These are phyloP conservation scores for Scomber scombrus DNA, from an alignment of 2,113 vertebrate species.

Conservation along the genomic window DNA sequence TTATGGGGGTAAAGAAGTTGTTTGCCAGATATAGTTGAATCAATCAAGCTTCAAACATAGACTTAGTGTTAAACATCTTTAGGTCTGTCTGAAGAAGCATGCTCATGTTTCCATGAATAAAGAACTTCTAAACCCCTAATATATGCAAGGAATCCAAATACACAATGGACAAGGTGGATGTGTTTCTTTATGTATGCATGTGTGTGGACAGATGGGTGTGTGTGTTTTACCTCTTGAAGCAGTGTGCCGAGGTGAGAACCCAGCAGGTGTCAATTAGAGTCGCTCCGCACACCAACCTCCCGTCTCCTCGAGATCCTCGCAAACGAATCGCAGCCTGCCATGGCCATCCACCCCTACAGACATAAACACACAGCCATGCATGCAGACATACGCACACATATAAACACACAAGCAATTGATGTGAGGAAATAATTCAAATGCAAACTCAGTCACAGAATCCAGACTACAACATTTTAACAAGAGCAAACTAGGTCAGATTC, in stretches of 20 bases:
- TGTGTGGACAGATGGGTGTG: background rate
- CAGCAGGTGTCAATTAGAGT: slow-evolving; percentile 97
- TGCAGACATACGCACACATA: background rate
- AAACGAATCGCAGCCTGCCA: slow-evolving; percentile 96
- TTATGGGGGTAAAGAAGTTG: background rate
- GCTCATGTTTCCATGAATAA: background rate
- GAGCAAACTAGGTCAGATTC: background rate
- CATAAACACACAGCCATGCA: background rate
- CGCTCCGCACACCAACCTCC: slow-evolving; percentile 94
- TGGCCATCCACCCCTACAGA: slow-evolving; percentile 92
- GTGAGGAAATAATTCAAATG: background rate
- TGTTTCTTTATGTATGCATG: background rate
- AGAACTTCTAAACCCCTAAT: slow-evolving; percentile 1
- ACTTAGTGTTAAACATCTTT: slow-evolving; percentile 1
- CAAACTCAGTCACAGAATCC: background rate
- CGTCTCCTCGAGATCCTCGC: slow-evolving; percentile 90
- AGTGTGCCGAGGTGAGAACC: slow-evolving; percentile 97
- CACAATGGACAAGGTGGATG: background rate
- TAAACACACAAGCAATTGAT: background rate
- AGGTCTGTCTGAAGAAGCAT: background rate
- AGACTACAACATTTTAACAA: background rate
- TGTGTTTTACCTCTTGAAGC: slow-evolving; percentile 92
- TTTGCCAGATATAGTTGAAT: background rate
- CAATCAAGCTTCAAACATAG: slow-evolving; percentile 13
- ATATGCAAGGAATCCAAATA: background rate